Conservation (phyloP, 2,888 invertebrate species). For the Holacanthella duospinosa region DNA sequence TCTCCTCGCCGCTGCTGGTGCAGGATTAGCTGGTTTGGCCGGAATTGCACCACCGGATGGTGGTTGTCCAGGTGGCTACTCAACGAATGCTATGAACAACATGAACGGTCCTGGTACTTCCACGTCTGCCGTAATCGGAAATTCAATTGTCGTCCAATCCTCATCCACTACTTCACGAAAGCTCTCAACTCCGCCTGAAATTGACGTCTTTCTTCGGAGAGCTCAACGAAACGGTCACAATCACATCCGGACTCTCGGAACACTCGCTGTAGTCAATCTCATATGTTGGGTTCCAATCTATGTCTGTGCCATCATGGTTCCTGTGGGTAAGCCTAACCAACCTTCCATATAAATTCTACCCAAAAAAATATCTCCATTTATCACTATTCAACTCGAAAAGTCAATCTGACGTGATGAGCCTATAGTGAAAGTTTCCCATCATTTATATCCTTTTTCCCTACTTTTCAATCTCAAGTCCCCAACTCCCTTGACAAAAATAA, state of each 20-base stretch:
- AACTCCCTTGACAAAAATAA: too few species aligned
- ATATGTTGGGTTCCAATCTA: constrained; percentile 86
- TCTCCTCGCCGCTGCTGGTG: constrained; percentile 35
- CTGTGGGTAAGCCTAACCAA: constrained; percentile 46
- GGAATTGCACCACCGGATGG: constrained; percentile 27
- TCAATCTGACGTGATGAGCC: background rate
- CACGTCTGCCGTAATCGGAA: background rate
- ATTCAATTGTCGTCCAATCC: background rate
- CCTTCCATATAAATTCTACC: too few species aligned
- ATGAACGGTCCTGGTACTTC: background rate
- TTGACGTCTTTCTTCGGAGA: constrained; percentile 34
- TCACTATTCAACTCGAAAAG: too few species aligned
- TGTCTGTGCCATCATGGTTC: constrained; percentile 68
- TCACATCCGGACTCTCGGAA: constrained; percentile 68
- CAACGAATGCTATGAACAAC: background rate
- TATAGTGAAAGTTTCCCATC: background rate
- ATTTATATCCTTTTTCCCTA: background rate
- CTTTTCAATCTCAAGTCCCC: too few species aligned
- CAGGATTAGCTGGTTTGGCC: constrained; percentile 35
- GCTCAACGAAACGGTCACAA: constrained; percentile 35
- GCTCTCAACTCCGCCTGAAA: constrained; percentile 26
- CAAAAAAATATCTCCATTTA: background rate
- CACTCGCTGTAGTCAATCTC: constrained; percentile 72
- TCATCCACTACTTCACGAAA: background rate
- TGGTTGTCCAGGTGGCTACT: constrained; percentile 1